A percentile compares a stretch with the other conserved stretches of the same genome.
These are phyloP conservation scores for Pseudanteris insignis DNA, from an alignment of 2,888 invertebrate species.

Conservation along the genomic window DNA sequence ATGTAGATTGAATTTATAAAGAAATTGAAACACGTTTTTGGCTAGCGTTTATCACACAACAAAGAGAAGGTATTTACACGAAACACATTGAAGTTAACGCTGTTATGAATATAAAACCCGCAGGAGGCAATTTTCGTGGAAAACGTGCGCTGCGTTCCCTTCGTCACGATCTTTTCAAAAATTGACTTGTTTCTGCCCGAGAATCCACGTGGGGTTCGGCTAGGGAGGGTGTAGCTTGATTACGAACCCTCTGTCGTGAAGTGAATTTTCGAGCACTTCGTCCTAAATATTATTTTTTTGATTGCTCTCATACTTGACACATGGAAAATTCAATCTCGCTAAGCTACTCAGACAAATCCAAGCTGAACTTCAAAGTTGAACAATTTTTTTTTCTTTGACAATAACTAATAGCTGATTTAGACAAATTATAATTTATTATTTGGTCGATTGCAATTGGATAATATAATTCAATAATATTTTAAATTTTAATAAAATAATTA, in stretches of 20 bases:
- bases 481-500: no score
- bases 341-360: no score
- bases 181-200: constrained; percentile 41
- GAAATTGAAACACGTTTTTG: no score
- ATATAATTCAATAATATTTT: no score
- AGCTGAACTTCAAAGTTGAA: no score
- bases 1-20: no score
- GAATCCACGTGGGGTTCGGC: constrained; percentile 39
- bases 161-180: constrained; percentile 32
- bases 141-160: constrained; percentile 11
- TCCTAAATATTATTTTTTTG: constrained; percentile 29
- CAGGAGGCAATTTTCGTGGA: constrained; percentile 16
- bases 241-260: constrained; percentile 50
- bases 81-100: constrained; percentile 12
- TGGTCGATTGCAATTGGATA: no score
- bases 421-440: no score
- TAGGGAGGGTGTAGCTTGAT: constrained; percentile 52
- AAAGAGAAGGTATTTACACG: constrained; percentile 8
- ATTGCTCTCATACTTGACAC: constrained; percentile 20
- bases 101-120: constrained; percentile 28
- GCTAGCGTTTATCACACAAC: not conserved
- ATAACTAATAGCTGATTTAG: no score
- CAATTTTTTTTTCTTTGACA: no score
- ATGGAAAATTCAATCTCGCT: constrained; percentile 4
- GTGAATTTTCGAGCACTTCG: constrained; percentile 51